Evolutionary conservation across 2,113 vertebrate genomes (phyloP), one percentile per base, ranked within the genome.

Genomic region (Galbula dea): DNA sequence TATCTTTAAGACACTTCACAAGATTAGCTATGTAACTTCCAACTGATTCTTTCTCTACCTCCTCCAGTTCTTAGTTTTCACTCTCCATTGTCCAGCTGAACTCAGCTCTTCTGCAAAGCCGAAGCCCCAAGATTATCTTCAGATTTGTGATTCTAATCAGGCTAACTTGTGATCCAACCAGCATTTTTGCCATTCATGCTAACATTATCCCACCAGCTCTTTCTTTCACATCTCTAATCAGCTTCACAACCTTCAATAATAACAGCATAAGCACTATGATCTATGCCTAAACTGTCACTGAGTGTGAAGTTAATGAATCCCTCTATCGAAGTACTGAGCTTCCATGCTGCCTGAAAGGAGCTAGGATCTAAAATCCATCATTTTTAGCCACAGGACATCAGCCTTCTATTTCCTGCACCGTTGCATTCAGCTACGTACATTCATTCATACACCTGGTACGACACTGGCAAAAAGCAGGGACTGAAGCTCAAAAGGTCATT

Each of bases 301-400:
- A 83, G 90, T 37, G 77, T 94, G 73, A 91, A 89, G 75, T 77
- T 97, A 96, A 97, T 93, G 93, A 97, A 97, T 94, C 81, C 85
- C 88, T 67, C 22, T 72, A 93, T 80, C 94, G 92, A 80, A 94
- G 78, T 10, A 20, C 79, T 61, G 62, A 91, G 92, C 34, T 66
- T 92, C 72, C 62, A 54, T 5, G 17, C 66, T 91, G 88, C 80
- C 73, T 61, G 77, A 92, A 73, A 77, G 63, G 66, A 96, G 87
- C 43, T 18, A 32, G 52, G 75, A 94, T 95, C 62, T 80, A 26
- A 97, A 97, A 97, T 95, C 76, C 94, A 96, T 97, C 97, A 94
- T 92, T 88, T 93, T 74, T 68, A 97, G 94, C 94, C 95, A 95
- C 88, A 54, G 94, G 96, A 96, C 89, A 84, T 75, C 86, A 83